phyloP scores from a whole-genome alignment of 1,140 invertebrate species.

The Ptiloglossa arizonensis region DNA sequence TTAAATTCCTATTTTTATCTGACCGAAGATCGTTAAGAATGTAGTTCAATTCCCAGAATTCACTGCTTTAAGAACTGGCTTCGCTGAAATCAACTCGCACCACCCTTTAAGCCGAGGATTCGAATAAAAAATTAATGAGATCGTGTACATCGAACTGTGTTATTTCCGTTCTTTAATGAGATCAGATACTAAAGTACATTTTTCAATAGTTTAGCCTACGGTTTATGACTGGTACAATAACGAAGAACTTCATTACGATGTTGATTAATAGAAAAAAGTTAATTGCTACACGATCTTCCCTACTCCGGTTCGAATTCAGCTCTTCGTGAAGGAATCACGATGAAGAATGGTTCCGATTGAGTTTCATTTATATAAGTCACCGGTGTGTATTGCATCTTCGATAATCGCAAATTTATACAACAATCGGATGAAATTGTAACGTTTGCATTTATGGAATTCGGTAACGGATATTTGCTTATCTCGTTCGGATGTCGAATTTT shows the following conservation, averaged over 20 bases:
- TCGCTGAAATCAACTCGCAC: not conserved
- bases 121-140: slow-evolving; percentile 8
- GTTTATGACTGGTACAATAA: not conserved
- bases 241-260: not conserved
- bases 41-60: not conserved
- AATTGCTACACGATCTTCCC: not conserved
- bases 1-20: too few relatives aligned
- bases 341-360: slow-evolving; percentile 15
- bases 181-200: not conserved
- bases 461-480: slow-evolving; percentile 26
- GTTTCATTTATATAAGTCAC: slow-evolving; percentile 40
- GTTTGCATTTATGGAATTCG: not conserved
- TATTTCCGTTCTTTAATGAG: not conserved
- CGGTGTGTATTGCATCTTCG: slow-evolving; percentile 29
- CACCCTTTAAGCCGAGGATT: not conserved
- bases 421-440: slow-evolving; percentile 36
- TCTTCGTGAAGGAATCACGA: not conserved
- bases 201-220: not conserved
- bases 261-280: slow-evolving; percentile 5
- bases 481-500: not conserved
- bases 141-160: not conserved
- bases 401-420: slow-evolving; percentile 16
- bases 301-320: too few relatives aligned
- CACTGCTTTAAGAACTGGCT: not conserved
- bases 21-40: not conserved